A percentile compares a stretch with the other conserved stretches of the same genome.
Evolutionary conservation across 2,113 vertebrate species (phyloP).

Genomic region (Capricornis sumatraensis): DNA sequence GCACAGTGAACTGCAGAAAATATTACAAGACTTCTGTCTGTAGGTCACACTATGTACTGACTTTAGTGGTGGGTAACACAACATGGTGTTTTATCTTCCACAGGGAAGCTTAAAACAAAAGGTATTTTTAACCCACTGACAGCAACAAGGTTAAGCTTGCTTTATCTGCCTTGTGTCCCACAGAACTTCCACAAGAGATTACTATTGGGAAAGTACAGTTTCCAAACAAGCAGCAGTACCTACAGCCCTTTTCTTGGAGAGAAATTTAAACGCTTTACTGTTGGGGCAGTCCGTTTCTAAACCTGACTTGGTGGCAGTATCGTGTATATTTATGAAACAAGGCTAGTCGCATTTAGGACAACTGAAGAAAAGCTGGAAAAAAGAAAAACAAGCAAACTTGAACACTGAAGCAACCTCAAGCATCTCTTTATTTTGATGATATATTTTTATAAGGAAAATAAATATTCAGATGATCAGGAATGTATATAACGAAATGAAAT

Average conservation of each 20-base stretch:
- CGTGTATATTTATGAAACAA: constrained; percentile 80
- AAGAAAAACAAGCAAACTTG: constrained; percentile 80
- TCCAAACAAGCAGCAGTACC: constrained; percentile 69
- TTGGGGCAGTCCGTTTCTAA: constrained; percentile 75
- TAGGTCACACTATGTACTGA: constrained; percentile 76
- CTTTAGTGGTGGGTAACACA: constrained; percentile 79
- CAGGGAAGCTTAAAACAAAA: constrained; percentile 65
- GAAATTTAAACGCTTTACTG: constrained; percentile 75
- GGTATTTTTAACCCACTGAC: constrained; percentile 69
- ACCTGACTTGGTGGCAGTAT: constrained; percentile 75
- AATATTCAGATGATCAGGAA: constrained; percentile 80
- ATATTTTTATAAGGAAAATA: constrained; percentile 81
- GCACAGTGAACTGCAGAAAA: constrained; percentile 76
- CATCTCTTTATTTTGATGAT: constrained; percentile 84
- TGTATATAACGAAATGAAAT: constrained; percentile 78
- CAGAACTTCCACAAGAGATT: constrained; percentile 71
- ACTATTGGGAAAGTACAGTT: constrained; percentile 72
- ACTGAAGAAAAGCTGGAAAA: constrained; percentile 85
- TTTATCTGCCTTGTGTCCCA: constrained; percentile 77
- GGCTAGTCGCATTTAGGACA: constrained; percentile 81
- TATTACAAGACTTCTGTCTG: constrained; percentile 67
- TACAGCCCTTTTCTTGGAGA: constrained; percentile 60
- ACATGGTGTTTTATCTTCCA: constrained; percentile 68
- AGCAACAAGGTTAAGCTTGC: constrained; percentile 68
- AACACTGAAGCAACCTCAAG: constrained; percentile 87